Conservation (phyloP, 2,113 vertebrate genomes). For the Cairina moschata region DNA sequence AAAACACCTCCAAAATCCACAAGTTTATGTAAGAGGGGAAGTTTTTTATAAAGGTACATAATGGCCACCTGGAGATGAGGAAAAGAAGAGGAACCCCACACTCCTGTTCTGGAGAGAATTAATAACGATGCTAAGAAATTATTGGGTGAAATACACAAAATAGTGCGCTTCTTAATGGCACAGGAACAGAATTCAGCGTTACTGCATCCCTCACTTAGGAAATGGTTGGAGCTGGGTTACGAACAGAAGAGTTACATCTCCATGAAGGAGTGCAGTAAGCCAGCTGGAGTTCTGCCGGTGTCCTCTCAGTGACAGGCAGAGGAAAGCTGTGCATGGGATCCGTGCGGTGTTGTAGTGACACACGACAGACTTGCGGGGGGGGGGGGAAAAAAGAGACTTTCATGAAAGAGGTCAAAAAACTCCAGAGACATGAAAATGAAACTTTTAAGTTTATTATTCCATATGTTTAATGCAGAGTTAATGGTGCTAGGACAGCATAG, state of each 20-base stretch:
- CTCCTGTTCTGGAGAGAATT: not conserved
- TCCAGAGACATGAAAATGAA: slow-evolving; percentile 67
- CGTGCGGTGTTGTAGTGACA: not conserved
- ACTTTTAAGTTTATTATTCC: slow-evolving; percentile 81
- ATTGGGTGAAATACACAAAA: not conserved
- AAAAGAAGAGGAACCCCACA: not conserved
- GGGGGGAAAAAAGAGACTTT: not conserved
- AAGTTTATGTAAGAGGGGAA: not conserved
- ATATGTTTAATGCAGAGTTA: slow-evolving; percentile 82
- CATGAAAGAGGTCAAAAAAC: not conserved
- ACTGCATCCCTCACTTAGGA: not conserved
- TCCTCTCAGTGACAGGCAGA: not conserved
- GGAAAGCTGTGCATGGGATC: not conserved
- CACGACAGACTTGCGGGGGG: not conserved
- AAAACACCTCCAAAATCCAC: not conserved
- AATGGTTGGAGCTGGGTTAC: not conserved
- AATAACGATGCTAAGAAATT: not conserved
- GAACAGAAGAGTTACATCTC: not conserved
- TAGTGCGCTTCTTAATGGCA: not conserved
- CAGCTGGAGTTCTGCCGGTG: not conserved
- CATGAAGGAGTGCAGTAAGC: not conserved
- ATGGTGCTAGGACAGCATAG: slow-evolving; percentile 73
- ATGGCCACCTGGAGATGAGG: not conserved
- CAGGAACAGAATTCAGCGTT: not conserved
- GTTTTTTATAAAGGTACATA: not conserved